phyloP scores from a whole-genome alignment of 2,113 vertebrate genomes.

The Salvelinus fontinalis region DNA sequence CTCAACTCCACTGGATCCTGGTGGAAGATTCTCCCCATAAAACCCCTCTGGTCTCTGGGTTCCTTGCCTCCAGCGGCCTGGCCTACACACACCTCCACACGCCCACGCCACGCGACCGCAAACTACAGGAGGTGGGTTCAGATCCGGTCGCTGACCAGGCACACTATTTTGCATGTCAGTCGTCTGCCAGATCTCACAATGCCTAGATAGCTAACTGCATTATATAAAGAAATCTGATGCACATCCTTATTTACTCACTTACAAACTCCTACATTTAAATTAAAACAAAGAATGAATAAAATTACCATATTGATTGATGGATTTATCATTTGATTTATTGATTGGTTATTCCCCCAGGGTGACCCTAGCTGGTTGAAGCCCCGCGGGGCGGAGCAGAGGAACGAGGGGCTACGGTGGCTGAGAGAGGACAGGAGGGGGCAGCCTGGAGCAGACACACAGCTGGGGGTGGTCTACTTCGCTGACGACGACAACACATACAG shows the following conservation, averaged over 20 bases:
- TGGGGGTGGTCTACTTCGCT: constrained; percentile 81
- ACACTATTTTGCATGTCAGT: too few species aligned
- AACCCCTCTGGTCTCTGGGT: constrained; percentile 67
- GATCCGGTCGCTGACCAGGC: neutral
- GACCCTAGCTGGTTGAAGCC: constrained; percentile 84
- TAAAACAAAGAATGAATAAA: too few species aligned
- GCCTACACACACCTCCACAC: constrained; percentile 76
- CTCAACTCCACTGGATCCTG: constrained; percentile 80
- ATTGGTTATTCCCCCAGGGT: constrained; percentile 35
- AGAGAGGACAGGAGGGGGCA: constrained; percentile 61
- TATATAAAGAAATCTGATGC: too few species aligned
- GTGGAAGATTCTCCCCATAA: constrained; percentile 77
- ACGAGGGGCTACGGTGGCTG: constrained; percentile 80
- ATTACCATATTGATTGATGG: too few species aligned
- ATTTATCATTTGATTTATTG: too few species aligned
- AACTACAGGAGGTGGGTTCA: constrained; percentile 70
- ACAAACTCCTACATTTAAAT: too few species aligned
- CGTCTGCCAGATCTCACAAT: too few species aligned
- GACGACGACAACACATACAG: constrained; percentile 85
- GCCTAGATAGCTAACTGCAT: too few species aligned
- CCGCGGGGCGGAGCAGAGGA: constrained; percentile 81
- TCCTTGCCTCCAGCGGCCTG: constrained; percentile 72
- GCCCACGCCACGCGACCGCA: constrained; percentile 72
- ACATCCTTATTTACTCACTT: too few species aligned
- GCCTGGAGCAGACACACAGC: constrained; percentile 58